Percentiles rank a stretch among this genome's conserved stretches.
These are phyloP conservation scores for Drosophila nr. medialis DNA, from an alignment of 2,888 invertebrate genomes.

Conservation along the genomic window DNA sequence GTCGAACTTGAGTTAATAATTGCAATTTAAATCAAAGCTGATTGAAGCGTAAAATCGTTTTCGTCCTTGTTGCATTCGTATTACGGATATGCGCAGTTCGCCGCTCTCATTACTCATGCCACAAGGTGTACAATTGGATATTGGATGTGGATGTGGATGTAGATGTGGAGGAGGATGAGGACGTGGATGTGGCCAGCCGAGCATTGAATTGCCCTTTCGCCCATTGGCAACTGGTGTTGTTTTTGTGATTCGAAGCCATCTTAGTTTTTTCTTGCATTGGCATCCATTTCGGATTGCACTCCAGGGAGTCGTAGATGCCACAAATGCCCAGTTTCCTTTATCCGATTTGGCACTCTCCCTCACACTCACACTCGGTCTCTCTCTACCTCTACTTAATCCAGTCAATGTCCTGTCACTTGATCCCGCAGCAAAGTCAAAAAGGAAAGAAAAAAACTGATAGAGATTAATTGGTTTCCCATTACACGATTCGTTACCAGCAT, in stretches of 20 bases:
- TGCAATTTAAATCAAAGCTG: slow-evolving; percentile 80
- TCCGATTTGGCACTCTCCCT: slow-evolving; percentile 27
- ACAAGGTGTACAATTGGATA: slow-evolving; percentile 60
- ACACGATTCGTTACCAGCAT: slow-evolving; percentile 46
- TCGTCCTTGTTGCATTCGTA: slow-evolving; percentile 33
- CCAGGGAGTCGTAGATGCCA: slow-evolving; percentile 75
- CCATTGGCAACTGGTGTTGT: slow-evolving; percentile 11
- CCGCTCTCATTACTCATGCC: slow-evolving; percentile 74
- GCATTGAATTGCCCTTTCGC: slow-evolving; percentile 21
- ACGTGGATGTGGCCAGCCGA: slow-evolving; percentile 2
- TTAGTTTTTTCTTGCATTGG: slow-evolving; percentile 71
- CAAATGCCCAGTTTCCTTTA: slow-evolving; percentile 30
- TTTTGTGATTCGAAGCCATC: slow-evolving; percentile 48
- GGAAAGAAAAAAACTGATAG: slow-evolving; percentile 60
- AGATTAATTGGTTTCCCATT: slow-evolving; percentile 77
- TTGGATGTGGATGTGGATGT: slow-evolving; percentile 31
- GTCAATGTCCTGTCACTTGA: slow-evolving; percentile 79
- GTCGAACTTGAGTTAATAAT: slow-evolving; percentile 71
- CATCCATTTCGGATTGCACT: slow-evolving; percentile 82
- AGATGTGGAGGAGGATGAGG: slow-evolving; percentile 16
- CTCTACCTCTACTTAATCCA: slow-evolving; percentile 57
- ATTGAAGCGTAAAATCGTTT: slow-evolving; percentile 80
- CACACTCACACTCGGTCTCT: not conserved
- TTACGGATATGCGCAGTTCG: slow-evolving; percentile 30
- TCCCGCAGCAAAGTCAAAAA: slow-evolving; percentile 41